Evolutionary conservation across 1,140 invertebrate genomes (phyloP).

Genomic region (Drosophila grimshawi): DNA sequence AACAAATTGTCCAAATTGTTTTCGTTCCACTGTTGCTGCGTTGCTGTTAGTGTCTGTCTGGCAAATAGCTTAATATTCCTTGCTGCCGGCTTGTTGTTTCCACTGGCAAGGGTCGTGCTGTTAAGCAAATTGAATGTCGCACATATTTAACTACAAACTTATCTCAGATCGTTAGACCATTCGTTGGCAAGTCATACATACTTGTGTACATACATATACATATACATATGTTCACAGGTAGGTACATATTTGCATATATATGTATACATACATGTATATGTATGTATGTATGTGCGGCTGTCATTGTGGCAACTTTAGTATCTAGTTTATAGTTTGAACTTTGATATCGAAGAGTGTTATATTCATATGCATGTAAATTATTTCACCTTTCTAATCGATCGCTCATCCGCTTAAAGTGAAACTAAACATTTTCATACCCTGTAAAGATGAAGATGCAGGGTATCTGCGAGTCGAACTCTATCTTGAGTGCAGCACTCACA

Average conservation of each 20-base stretch:
- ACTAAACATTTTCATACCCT: not conserved
- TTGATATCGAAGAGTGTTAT: no score
- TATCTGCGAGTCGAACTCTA: not conserved
- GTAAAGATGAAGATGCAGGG: not conserved
- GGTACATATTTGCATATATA: not conserved
- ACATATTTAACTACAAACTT: not conserved
- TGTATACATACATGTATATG: no score
- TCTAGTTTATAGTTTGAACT: no score
- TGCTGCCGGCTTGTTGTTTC: not conserved
- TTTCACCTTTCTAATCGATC: no score
- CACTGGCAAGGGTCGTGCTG: conserved; percentile 28
- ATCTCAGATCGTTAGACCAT: conserved; percentile 1
- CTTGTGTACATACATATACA: not conserved
- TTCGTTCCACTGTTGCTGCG: conserved; percentile 29
- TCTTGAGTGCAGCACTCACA: not conserved
- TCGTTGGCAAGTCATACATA: not conserved
- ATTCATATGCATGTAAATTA: no score
- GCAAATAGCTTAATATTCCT: not conserved
- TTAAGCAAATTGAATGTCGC: conserved; percentile 21
- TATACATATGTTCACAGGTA: no score
- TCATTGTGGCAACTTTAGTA: no score
- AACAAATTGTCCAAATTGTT: not conserved
- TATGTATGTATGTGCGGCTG: not conserved
- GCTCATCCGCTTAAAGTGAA: no score
- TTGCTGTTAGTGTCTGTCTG: not conserved